A percentile compares a stretch with the other conserved stretches of the same genome.
phyloP scores from a whole-genome alignment of 2,113 vertebrate species.

The Sakesphorus luctuosus region DNA sequence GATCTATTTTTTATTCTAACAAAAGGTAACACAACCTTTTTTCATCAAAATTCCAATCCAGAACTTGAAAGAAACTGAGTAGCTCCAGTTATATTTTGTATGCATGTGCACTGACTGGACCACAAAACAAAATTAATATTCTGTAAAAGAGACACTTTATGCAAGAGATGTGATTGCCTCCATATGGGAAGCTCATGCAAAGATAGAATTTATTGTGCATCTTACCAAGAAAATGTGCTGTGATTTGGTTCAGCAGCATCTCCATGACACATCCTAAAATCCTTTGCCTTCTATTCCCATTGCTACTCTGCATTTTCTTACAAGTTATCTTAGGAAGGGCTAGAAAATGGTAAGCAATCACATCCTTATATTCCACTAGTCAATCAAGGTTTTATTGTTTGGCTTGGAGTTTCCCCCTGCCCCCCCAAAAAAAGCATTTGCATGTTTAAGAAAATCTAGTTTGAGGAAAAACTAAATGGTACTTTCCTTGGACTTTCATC shows the following conservation, averaged over 20 bases:
- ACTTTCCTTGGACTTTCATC: neutral
- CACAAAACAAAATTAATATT: neutral
- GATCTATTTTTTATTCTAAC: neutral
- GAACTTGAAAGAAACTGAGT: neutral
- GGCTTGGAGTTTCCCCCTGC: neutral
- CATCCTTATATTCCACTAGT: neutral
- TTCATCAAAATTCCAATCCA: neutral
- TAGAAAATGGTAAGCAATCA: neutral
- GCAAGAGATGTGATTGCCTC: neutral
- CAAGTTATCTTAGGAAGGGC: neutral
- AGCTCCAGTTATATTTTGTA: neutral
- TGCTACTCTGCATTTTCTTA: neutral
- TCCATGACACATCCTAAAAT: neutral
- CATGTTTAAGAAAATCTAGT: neutral
- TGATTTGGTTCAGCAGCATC: neutral
- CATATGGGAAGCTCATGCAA: neutral
- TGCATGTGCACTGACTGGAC: neutral
- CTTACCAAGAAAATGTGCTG: neutral
- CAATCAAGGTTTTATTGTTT: neutral
- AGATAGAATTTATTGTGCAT: neutral
- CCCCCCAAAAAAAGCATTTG: neutral
- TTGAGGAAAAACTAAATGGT: neutral
- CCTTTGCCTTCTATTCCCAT: neutral
- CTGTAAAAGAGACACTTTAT: neutral
- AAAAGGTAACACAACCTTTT: neutral